A percentile compares a stretch with the other conserved stretches of the same genome.
phyloP scores from a whole-genome alignment of 2,113 vertebrate genomes.

The Eptatretus burgeri region DNA sequence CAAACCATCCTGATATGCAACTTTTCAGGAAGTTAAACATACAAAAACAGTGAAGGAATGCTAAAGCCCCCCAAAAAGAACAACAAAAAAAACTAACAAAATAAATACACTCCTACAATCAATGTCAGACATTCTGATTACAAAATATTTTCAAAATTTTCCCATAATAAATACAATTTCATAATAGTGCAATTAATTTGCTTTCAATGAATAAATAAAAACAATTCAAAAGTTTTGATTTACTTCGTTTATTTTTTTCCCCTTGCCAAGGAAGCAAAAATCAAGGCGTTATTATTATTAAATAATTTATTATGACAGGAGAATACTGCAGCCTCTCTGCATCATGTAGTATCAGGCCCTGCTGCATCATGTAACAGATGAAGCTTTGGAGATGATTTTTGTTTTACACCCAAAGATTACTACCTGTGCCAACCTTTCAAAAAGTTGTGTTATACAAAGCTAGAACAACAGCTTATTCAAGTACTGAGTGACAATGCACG shows the following conservation, averaged over 20 bases:
- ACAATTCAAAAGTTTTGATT: no score
- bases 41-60: slow-evolving; percentile 1
- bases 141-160: slow-evolving; percentile 4
- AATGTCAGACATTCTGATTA: slow-evolving; percentile 4
- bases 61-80: not conserved
- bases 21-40: not conserved
- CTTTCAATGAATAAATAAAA: slow-evolving; percentile 4
- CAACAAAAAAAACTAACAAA: not conserved
- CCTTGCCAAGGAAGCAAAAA: not conserved
- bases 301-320: not conserved
- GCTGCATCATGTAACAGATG: no score
- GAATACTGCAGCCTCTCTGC: slow-evolving; percentile 1
- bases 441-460: no score
- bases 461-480: no score
- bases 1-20: not conserved
- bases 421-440: no score
- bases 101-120: not conserved
- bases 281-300: slow-evolving; percentile 1
- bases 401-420: no score
- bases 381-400: no score
- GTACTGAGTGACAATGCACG: no score
- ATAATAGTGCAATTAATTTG: slow-evolving; percentile 6
- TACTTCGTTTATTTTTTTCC: no score
- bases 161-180: slow-evolving; percentile 6
- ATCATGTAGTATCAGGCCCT: no score